A percentile compares a stretch with the other conserved stretches of the same genome.
Conservation (phyloP, 2,888 invertebrate species). For the Agriopis leucophaearia region DNA sequence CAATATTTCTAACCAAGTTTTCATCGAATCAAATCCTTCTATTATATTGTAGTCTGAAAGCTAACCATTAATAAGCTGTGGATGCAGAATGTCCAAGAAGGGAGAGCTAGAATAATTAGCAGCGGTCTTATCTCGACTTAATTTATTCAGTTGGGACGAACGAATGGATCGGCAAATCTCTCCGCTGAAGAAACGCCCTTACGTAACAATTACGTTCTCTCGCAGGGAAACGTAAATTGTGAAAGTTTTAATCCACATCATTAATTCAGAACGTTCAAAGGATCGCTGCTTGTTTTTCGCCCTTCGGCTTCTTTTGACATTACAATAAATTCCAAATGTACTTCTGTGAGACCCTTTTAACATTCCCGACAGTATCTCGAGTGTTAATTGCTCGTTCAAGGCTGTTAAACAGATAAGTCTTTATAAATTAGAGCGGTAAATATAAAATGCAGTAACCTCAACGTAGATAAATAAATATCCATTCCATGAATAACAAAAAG, state of each 20-base stretch:
- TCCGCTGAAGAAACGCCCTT: slow-evolving; percentile 41
- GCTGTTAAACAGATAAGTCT: slow-evolving; percentile 57
- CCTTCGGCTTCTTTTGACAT: slow-evolving; percentile 42
- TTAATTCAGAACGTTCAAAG: slow-evolving; percentile 21
- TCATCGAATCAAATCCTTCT: slow-evolving; percentile 1
- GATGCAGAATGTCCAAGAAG: slow-evolving; percentile 34
- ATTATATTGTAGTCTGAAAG: slow-evolving; percentile 32
- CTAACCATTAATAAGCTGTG: slow-evolving; percentile 53
- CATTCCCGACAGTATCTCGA: slow-evolving; percentile 48
- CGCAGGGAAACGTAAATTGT: slow-evolving; percentile 26
- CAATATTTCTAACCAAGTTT: slow-evolving; percentile 5
- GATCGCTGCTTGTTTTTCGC: slow-evolving; percentile 23
- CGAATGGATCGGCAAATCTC: slow-evolving; percentile 42
- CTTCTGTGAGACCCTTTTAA: slow-evolving; percentile 35
- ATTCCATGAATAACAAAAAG: slow-evolving; percentile 65
- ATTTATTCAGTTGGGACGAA: slow-evolving; percentile 66
- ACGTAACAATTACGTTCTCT: slow-evolving; percentile 34
- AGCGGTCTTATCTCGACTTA: slow-evolving; percentile 69
- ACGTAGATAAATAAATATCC: slow-evolving; percentile 56
- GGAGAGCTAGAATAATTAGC: slow-evolving; percentile 70
- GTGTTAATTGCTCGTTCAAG: slow-evolving; percentile 59
- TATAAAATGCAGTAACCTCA: slow-evolving; percentile 52
- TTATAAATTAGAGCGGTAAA: slow-evolving; percentile 55
- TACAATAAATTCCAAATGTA: slow-evolving; percentile 43
- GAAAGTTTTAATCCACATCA: slow-evolving; percentile 31